Base-by-base conservation (phyloP, 2,888 invertebrate genomes). In the Andrena chrysosceles region DNA sequence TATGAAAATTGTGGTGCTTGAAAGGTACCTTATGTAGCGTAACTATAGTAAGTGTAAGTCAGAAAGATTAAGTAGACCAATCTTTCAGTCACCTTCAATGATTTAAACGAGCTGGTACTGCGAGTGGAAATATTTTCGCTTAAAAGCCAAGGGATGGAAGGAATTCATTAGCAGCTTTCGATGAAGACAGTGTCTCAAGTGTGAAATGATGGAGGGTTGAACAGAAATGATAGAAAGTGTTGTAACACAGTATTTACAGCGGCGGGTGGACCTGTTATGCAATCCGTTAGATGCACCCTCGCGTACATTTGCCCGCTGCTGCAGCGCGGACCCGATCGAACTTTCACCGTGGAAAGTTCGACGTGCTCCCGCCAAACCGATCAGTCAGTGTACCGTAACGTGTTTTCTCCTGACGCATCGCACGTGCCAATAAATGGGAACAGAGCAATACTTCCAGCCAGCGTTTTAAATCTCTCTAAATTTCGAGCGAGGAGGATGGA, bases 321-420 rank as follows among this genome's bases (percentile, higher is more conserved):
- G 77, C 59, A 69, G 71, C 77, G 69, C 60, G 74, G 62, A 48
- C 63, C 64, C 71, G 86, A 78, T 68, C 81, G 78, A 84, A 77
- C 86, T 79, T 77, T 82, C 80, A 80, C 80, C 80, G 87, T 85
- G 83, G 83, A 85, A 80, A 85, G 80, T 83, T 87, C 86, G 86
- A 86, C 85, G 87, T 85, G 85, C 83, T 83, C 85, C 87, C 86
- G 87, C 83, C 83, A 85, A 87, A 87, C 86, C 85, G 87, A 87
- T 87, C 87, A 84, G 86, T 77, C 82, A 83, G 85, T 80, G 83
- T 87, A 85, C 87, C 85, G 87, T 87, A 87, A 87, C 87, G 87
- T 85, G 87, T 87, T 87, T 87, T 85, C 85, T 81, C 85, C 85
- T 87, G 87, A 87, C 87, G 87, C 87, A 87, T 87, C 87, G 87